Percentiles rank a stretch among this genome's conserved stretches.
Evolutionary conservation across 2,113 vertebrate species (phyloP).

Genomic region (Maccullochella peelii): DNA sequence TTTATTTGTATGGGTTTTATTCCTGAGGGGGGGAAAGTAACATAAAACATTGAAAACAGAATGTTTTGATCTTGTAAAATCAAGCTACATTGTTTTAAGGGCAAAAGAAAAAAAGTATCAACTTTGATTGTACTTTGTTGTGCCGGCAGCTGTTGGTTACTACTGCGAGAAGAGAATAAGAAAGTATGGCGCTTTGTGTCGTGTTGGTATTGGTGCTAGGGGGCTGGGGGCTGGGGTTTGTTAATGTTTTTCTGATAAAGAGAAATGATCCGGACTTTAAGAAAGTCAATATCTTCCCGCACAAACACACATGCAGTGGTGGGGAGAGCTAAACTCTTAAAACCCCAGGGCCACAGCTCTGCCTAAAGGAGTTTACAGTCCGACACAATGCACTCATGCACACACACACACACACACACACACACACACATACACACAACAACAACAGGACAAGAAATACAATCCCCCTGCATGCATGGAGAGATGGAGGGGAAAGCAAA

Average conservation of each 20-base stretch:
- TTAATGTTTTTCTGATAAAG: conserved; percentile 89
- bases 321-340: conserved; percentile 88
- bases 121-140: conserved; percentile 83
- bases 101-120: conserved; percentile 69
- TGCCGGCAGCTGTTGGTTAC: conserved; percentile 77
- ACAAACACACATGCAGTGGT: conserved; percentile 71
- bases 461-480: conserved; percentile 34
- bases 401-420: neutral
- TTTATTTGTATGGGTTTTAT: conserved; percentile 80
- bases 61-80: conserved; percentile 77
- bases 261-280: conserved; percentile 87
- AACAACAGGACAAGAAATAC: conserved; percentile 81
- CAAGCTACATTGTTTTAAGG: conserved; percentile 65
- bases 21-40: conserved; percentile 23
- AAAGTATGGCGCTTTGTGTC: conserved; percentile 82
- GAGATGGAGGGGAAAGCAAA: conserved; percentile 19
- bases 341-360: conserved; percentile 88
- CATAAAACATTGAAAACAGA: conserved; percentile 56
- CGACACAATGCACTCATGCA: conserved; percentile 71
- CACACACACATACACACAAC: conserved; percentile 7
- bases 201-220: conserved; percentile 17
- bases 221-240: conserved; percentile 59
- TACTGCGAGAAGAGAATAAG: conserved; percentile 50
- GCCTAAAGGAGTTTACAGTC: conserved; percentile 88
- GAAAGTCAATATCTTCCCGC: conserved; percentile 88